Conservation (phyloP, 2,888 invertebrate species). For the Cecidostiba fungosa region DNA sequence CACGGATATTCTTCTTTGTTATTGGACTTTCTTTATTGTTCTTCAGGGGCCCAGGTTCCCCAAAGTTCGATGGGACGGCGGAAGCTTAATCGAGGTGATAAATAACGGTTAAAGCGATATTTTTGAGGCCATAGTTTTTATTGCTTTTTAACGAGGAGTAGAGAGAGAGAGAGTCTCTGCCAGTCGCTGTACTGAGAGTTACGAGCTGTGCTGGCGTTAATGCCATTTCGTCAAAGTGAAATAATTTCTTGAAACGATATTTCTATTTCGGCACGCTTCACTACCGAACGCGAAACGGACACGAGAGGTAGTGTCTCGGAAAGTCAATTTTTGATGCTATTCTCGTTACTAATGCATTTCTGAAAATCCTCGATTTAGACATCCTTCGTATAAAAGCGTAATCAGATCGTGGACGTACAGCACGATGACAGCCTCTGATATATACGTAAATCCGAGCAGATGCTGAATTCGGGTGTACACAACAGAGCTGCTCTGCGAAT, state of each 20-base stretch:
- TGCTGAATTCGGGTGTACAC: constrained; percentile 5
- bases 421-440: not conserved
- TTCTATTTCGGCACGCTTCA: no score
- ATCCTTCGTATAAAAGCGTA: not conserved
- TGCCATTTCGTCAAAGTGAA: not conserved
- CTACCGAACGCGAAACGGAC: no score
- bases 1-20: constrained; percentile 33
- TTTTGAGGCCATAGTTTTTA: constrained; percentile 44
- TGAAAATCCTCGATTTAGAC: not conserved
- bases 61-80: constrained; percentile 38
- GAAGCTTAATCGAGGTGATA: constrained; percentile 36
- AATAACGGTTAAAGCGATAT: constrained; percentile 39
- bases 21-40: constrained; percentile 52
- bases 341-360: not conserved
- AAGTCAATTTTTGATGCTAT: not conserved
- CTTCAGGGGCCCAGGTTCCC: not conserved
- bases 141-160: constrained; percentile 17
- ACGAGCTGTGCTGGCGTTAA: not conserved
- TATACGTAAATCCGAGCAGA: constrained; percentile 10
- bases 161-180: no score
- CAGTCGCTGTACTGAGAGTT: not conserved
- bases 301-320: not conserved
- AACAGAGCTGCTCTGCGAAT: constrained; percentile 3
- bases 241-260: no score
- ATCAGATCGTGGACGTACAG: not conserved